Base-by-base conservation (phyloP, 1,140 invertebrate species). In the Cydia fagiglandana region DNA sequence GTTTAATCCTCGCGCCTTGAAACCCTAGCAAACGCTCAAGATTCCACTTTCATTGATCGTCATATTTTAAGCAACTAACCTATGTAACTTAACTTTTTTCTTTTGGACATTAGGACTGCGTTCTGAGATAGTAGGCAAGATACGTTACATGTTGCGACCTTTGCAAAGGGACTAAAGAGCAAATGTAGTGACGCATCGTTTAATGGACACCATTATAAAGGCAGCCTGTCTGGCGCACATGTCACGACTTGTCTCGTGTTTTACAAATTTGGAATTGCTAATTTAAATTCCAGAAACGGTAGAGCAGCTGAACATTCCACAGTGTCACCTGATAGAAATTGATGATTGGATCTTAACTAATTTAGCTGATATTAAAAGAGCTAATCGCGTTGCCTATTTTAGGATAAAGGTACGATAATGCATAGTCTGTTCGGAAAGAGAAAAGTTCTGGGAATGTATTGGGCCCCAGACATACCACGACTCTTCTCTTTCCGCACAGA, bases 241-340 rank as follows among this genome's bases (percentile, higher is more conserved):
- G 56, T 61, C 17, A 61, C 56, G 20, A 61, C 56, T 61, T 24
- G 56, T 61, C 20, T 61, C 56, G 20, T 61, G 56, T 24, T 61
- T 7, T 17, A 17, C 56, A 61, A 61, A 61, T 61, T 61, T 61
- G n/a, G 56, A 61, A 61, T 24, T 61, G 56, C 20, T 61, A 61
- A 61, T 61, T 61, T 61, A 61, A 61, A 61, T 61, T 61, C 56
- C 56, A 24, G 56, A 12, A 10, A 61, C 20, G 20, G 20, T 61
- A 10, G 20, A 61, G 17, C 56, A 61, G 56, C 20, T 61, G 56
- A 53, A 61, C 56, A 61, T 61, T 61, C 56, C 56, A 10, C n/a
- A 61, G 10, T 10, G 3, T 61, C 56, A 61, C 56, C 56, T 61
- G 20, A 61, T 61, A 61, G 17, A 61, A 61, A 61, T n/a, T 56